phyloP scores from a whole-genome alignment of 2,797 vertebrate species.

The Danio kyathit region DNA sequence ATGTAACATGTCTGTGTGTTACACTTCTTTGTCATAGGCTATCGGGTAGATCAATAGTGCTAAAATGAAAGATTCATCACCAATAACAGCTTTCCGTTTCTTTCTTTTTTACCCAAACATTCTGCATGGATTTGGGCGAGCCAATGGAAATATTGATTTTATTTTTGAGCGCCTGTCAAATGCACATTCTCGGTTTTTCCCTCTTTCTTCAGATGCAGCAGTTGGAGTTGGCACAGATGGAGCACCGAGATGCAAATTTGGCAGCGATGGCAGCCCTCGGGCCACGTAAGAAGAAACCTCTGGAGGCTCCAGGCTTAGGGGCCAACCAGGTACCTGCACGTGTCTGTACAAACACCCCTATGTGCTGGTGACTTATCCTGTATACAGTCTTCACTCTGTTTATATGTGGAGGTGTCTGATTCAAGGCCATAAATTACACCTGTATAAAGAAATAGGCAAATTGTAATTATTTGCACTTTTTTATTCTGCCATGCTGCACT shows the following conservation, averaged over 20 bases:
- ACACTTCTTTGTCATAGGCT: conserved; percentile 20
- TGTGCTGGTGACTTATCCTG: conserved; percentile 6
- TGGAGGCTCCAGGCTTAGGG: conserved; percentile 74
- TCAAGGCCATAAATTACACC: too few species aligned
- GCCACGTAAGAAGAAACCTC: conserved; percentile 88
- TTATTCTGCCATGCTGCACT: too few species aligned
- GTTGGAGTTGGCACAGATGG: conserved; percentile 88
- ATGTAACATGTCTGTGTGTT: conserved; percentile 1
- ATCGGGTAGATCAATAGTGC: conserved; percentile 29
- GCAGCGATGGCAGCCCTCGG: conserved; percentile 94
- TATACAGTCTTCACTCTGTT: not conserved
- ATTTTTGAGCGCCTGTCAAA: conserved; percentile 25
- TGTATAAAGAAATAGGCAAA: too few species aligned
- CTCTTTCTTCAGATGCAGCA: conserved; percentile 85
- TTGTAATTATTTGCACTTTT: too few species aligned
- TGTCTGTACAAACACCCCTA: conserved; percentile 36
- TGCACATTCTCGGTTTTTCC: not conserved
- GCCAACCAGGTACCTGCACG: conserved; percentile 76
- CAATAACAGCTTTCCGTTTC: conserved; percentile 30
- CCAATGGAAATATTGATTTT: conserved; percentile 34
- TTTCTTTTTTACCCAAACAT: conserved; percentile 2
- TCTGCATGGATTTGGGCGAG: conserved; percentile 11
- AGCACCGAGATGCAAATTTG: conserved; percentile 91
- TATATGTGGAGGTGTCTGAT: conserved; percentile 15
- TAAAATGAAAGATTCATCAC: conserved; percentile 42